Evolutionary conservation across 2,888 invertebrate species (phyloP).

Genomic region (Ectemnius continuus): DNA sequence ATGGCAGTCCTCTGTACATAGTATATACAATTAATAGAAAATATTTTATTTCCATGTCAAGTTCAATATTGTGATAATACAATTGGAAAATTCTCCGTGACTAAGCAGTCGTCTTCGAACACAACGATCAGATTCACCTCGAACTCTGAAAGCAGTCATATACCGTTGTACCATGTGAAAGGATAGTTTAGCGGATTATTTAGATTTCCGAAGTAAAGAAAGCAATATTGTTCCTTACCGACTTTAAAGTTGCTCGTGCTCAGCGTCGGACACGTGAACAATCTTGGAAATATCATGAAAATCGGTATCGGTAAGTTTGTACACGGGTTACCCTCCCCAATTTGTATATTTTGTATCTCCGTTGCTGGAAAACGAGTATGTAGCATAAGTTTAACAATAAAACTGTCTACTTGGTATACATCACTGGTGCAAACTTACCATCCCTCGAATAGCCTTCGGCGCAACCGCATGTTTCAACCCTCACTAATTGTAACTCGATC

Average conservation of each 20-base stretch:
- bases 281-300: conserved; percentile 95
- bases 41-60: conserved; percentile 31
- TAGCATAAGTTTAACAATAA: not conserved
- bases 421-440: conserved; percentile 79
- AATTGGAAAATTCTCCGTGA: conserved; percentile 96
- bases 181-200: conserved; percentile 19
- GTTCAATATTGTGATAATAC: conserved; percentile 79
- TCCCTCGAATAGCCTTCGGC: conserved; percentile 95
- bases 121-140: conserved; percentile 95
- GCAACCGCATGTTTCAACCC: conserved; percentile 97
- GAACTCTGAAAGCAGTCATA: conserved; percentile 86
- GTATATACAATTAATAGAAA: conserved; percentile 41
- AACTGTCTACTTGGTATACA: not conserved
- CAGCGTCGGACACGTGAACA: conserved; percentile 96
- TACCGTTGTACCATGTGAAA: conserved; percentile 18
- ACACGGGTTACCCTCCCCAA: conserved; percentile 94
- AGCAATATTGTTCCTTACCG: conserved; percentile 81
- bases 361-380: conserved; percentile 83
- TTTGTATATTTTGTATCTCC: conserved; percentile 98
- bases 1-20: conserved; percentile 39
- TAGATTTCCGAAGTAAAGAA: conserved; percentile 27
- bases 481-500: conserved; percentile 94
- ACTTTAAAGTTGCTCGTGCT: conserved; percentile 96
- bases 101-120: conserved; percentile 94
- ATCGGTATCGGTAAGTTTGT: conserved; percentile 91